These are phyloP conservation scores for Sericinus montela DNA, from an alignment of 2,888 invertebrate genomes.

Conservation along the genomic window DNA sequence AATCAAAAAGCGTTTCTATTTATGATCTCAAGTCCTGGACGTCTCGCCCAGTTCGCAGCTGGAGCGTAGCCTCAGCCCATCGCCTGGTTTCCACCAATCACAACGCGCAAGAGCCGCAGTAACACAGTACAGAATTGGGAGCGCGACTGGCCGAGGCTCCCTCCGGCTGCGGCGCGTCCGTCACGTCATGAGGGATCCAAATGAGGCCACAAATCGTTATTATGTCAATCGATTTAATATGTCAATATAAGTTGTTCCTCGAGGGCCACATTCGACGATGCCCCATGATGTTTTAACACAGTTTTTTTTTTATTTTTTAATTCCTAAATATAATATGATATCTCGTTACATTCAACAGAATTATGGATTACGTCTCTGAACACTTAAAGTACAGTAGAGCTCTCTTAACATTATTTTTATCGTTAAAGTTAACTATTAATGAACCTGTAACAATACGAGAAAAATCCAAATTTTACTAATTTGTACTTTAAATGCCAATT, in stretches of 20 bases:
- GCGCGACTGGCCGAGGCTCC: slow-evolving; percentile 33
- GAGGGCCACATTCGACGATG: slow-evolving; percentile 38
- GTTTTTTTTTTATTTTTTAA: too few species aligned
- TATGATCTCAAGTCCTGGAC: too few species aligned
- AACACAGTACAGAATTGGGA: neutral
- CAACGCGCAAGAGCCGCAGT: neutral
- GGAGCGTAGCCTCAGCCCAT: slow-evolving; percentile 10
- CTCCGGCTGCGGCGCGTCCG: slow-evolving; percentile 41
- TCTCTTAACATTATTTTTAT: slow-evolving; percentile 70
- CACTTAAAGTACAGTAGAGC: slow-evolving; percentile 80
- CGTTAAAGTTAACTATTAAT: slow-evolving; percentile 73
- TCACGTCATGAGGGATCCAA: slow-evolving; percentile 46
- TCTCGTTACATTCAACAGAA: slow-evolving; percentile 65
- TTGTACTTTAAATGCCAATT: slow-evolving; percentile 80
- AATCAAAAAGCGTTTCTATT: too few species aligned
- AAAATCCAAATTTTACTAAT: slow-evolving; percentile 77
- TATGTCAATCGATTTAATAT: slow-evolving; percentile 19
- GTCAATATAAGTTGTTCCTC: slow-evolving; percentile 16
- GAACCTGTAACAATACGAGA: slow-evolving; percentile 79
- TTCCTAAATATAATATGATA: slow-evolving; percentile 39
- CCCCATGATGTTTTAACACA: slow-evolving; percentile 48
- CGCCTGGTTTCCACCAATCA: neutral
- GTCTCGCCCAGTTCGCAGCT: neutral
- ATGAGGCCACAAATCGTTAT: slow-evolving; percentile 21
- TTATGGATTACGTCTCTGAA: slow-evolving; percentile 72